A percentile compares a stretch with the other conserved stretches of the same genome.
phyloP scores from a whole-genome alignment of 2,888 invertebrate species.

The Penaeus monodon region DNA sequence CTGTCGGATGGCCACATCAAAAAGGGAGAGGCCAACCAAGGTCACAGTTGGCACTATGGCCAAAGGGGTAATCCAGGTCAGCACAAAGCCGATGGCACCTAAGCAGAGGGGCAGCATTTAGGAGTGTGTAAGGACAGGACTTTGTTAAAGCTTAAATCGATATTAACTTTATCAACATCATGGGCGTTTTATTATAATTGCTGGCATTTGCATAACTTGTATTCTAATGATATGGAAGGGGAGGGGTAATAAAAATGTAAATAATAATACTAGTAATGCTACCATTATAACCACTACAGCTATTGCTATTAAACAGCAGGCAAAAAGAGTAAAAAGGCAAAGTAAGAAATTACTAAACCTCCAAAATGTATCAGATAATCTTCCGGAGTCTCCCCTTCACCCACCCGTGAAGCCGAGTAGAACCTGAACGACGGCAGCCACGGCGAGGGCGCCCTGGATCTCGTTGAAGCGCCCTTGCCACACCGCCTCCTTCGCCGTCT shows the following conservation, averaged over 20 bases:
- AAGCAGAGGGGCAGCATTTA: conserved; percentile 52
- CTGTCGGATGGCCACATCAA: conserved; percentile 83
- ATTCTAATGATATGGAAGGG: too few species aligned
- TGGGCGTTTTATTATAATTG: too few species aligned
- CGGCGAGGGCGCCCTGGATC: conserved; percentile 85
- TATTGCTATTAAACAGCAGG: too few species aligned
- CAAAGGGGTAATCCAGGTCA: conserved; percentile 83
- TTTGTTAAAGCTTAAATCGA: not conserved
- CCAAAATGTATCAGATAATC: not conserved
- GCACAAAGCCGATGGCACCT: conserved; percentile 81
- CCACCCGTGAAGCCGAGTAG: conserved; percentile 75
- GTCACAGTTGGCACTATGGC: conserved; percentile 88
- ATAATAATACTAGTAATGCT: too few species aligned
- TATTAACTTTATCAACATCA: too few species aligned
- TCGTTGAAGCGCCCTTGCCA: conserved; percentile 85
- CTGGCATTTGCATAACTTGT: too few species aligned
- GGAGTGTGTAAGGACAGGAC: not conserved
- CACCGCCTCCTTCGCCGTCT: conserved; percentile 73
- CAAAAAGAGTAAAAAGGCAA: too few species aligned
- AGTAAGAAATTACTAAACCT: too few species aligned
- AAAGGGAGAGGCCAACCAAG: conserved; percentile 84
- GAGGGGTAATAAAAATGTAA: too few species aligned
- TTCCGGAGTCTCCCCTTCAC: conserved; percentile 35
- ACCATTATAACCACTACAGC: too few species aligned
- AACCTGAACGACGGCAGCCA: conserved; percentile 82